Conservation (phyloP, 2,113 vertebrate species). For the Gymnorhina tibicen region DNA sequence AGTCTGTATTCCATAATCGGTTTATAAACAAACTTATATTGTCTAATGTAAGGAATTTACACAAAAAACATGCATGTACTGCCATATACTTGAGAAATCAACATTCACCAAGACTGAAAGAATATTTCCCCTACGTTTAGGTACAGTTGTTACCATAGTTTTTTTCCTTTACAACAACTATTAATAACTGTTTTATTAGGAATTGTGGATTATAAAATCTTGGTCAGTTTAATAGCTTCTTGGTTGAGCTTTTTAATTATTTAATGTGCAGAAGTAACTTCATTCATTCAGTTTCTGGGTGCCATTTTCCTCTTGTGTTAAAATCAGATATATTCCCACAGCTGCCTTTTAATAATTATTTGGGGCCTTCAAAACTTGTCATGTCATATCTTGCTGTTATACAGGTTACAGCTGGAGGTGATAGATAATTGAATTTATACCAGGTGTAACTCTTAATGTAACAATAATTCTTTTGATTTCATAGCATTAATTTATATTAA, state of each 20-base stretch:
- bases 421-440: background rate
- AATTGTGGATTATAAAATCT: background rate
- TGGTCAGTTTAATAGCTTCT: background rate
- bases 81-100: background rate
- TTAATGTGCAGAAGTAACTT: background rate
- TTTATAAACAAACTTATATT: background rate
- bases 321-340: background rate
- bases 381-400: background rate
- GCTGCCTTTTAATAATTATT: background rate
- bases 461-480: background rate
- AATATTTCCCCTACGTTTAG: background rate
- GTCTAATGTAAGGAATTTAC: background rate
- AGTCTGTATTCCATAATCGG: background rate
- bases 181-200: background rate
- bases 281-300: background rate
- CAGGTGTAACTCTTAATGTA: background rate
- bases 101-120: background rate
- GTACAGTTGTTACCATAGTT: background rate
- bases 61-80: background rate
- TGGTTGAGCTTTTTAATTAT: background rate
- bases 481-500: background rate
- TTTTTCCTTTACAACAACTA: background rate
- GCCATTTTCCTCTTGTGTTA: background rate
- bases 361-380: background rate
- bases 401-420: background rate